A percentile compares a stretch with the other conserved stretches of the same genome.
Conservation (phyloP, 2,888 invertebrate genomes). For the Dendrolimus houi region DNA sequence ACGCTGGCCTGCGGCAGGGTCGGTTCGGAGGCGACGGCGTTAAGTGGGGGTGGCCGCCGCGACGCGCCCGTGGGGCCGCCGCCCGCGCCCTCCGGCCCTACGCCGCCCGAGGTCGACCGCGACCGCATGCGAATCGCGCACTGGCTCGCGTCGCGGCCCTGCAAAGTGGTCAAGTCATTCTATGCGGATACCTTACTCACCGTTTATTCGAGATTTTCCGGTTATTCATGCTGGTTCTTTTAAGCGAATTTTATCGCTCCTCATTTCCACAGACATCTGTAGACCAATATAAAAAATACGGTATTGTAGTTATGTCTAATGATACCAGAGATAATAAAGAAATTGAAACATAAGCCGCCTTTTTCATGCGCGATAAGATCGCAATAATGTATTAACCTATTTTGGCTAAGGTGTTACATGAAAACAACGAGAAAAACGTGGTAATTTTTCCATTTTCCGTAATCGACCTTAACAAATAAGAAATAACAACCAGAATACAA, state of each 20-base stretch:
- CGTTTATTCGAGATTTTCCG: constrained; percentile 24
- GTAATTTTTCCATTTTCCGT: too few relatives aligned
- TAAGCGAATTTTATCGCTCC: constrained; percentile 30
- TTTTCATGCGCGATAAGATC: constrained; percentile 6
- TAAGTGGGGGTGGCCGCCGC: constrained; percentile 76
- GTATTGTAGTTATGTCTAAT: constrained; percentile 27
- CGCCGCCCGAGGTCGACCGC: constrained; percentile 58
- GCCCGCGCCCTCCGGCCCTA: constrained; percentile 74
- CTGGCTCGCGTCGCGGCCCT: constrained; percentile 47
- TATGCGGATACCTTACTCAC: constrained; percentile 27
- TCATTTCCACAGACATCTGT: constrained; percentile 36
- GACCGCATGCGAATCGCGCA: constrained; percentile 50
- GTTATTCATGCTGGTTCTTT: constrained; percentile 17
- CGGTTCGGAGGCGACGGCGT: constrained; percentile 86
- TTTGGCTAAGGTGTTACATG: constrained; percentile 1
- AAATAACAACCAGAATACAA: too few relatives aligned
- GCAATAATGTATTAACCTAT: background rate
- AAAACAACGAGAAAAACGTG: too few relatives aligned
- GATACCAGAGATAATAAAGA: constrained; percentile 16
- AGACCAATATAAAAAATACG: constrained; percentile 34
- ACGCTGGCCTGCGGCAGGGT: constrained; percentile 83
- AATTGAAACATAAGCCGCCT: constrained; percentile 9
- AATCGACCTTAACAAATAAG: too few relatives aligned
- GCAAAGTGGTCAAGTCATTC: constrained; percentile 25
- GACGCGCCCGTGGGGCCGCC: constrained; percentile 62